Conservation (phyloP, 1,140 invertebrate species). For the Formica exsecta region DNA sequence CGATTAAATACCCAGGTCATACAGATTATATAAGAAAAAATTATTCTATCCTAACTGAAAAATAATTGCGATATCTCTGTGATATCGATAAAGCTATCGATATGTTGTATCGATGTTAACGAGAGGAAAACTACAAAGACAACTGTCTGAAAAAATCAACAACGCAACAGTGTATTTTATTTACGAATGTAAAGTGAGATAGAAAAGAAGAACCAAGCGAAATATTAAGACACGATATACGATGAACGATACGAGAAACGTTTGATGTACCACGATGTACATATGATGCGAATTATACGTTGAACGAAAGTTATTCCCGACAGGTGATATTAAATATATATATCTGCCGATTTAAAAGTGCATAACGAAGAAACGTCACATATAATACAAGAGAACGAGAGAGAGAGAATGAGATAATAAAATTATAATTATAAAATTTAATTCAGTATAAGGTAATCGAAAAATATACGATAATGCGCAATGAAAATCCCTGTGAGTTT, state of each 20-base stretch:
- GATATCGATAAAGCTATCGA: not conserved
- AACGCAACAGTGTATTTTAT: slow-evolving; percentile 58
- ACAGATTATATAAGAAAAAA: not conserved
- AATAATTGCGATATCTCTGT: slow-evolving; percentile 15
- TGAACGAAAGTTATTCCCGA: slow-evolving; percentile 65
- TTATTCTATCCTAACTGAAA: slow-evolving; percentile 18
- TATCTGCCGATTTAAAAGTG: slow-evolving; percentile 63
- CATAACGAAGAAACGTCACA: slow-evolving; percentile 72
- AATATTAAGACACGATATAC: slow-evolving; percentile 58
- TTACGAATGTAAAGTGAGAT: slow-evolving; percentile 72
- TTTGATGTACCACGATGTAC: slow-evolving; percentile 68
- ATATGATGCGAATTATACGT: slow-evolving; percentile 64
- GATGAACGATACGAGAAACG: slow-evolving; percentile 49
- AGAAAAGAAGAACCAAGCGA: slow-evolving; percentile 49
- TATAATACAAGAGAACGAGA: slow-evolving; percentile 65
- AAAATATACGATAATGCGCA: slow-evolving; percentile 84
- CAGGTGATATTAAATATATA: slow-evolving; percentile 66
- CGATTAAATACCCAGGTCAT: not conserved
- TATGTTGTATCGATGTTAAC: slow-evolving; percentile 6
- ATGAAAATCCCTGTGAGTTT: slow-evolving; percentile 42
- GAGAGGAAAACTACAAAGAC: slow-evolving; percentile 31
- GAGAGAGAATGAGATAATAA: slow-evolving; percentile 80
- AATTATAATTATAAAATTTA: slow-evolving; percentile 85
- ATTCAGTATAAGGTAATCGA: slow-evolving; percentile 83
- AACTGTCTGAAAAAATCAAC: slow-evolving; percentile 33